Base-by-base conservation (phyloP, 2,113 vertebrate species). In the Siniperca chuatsi region DNA sequence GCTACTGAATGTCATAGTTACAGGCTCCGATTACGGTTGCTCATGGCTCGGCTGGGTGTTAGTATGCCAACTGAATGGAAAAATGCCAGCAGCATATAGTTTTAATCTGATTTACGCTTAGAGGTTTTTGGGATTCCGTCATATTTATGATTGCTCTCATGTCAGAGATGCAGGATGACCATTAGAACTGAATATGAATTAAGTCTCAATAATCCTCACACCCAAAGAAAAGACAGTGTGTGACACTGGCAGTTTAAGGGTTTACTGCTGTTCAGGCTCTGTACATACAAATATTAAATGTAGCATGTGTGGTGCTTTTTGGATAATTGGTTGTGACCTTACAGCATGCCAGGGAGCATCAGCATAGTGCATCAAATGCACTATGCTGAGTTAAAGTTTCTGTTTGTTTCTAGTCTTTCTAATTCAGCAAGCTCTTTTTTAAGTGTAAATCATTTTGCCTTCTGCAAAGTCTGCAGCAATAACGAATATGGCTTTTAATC, bases 1-100 rank as follows among this genome's bases (percentile, higher is more conserved):
- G 40, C 77, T 23, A 65, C 65, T 52, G 58, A 61, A 72, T 67
- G 46, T 60, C 52, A 54, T 77, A 25, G 66, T 23, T 72, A 44
- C 44, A 44, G 44, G 46, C 46, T 16, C 46, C 5, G 46, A 48
- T 48, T 48, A 16, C 15, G 0, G 52, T 55, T 55, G 20, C 52
- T 55, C 21, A 55, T 8, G 52, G 52, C 52, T 55, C 8, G 18
- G 21, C 20, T 21, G 52, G 52, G 52, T 21, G 52, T 55, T 8
- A 20, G 52, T 55, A 55, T 55, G 18, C 52, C 20, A 54, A 7
- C 52, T 18, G 1, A 18, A 52, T 52, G 20, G 52, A 54, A 54
- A 52, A 21, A 54, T 54, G 52, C 52, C 20, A 21, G 8, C 8
- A 55, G 52, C 5, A 55, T 55, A 20, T 55, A 20, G 52, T 55